These are phyloP conservation scores for Myotis daubentonii DNA, from an alignment of 2,797 vertebrate species.

Conservation along the genomic window DNA sequence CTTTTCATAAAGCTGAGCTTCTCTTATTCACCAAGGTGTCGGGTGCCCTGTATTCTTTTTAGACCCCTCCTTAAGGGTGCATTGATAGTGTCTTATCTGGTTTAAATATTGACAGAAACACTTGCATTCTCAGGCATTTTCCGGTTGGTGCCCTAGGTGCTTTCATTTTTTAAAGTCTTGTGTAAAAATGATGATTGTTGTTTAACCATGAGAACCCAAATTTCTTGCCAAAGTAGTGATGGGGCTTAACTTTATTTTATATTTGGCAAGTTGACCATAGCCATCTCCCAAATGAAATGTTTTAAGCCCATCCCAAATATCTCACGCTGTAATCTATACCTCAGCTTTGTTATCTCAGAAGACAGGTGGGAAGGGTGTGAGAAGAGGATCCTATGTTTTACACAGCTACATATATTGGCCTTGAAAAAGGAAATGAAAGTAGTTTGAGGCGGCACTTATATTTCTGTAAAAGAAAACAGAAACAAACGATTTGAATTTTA, in stretches of 20 bases:
- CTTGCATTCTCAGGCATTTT: slow-evolving; percentile 52
- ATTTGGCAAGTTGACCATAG: background rate
- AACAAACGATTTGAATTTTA: slow-evolving; percentile 68
- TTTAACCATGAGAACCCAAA: slow-evolving; percentile 57
- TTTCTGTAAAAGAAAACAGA: slow-evolving; percentile 61
- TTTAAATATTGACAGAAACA: slow-evolving; percentile 41
- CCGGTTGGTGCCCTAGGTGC: background rate
- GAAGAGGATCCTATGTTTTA: background rate
- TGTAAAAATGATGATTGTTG: slow-evolving; percentile 55
- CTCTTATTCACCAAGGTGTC: slow-evolving; percentile 31
- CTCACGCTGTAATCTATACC: slow-evolving; percentile 70
- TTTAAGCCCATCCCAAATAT: slow-evolving; percentile 62
- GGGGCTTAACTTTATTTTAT: slow-evolving; percentile 41
- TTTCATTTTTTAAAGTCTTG: slow-evolving; percentile 63
- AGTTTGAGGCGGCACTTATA: background rate
- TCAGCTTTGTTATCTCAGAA: slow-evolving; percentile 67
- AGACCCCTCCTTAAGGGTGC: background rate
- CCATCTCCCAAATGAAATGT: slow-evolving; percentile 59
- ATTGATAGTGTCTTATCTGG: slow-evolving; percentile 24
- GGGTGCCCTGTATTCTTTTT: slow-evolving; percentile 20
- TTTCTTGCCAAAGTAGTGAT: slow-evolving; percentile 49
- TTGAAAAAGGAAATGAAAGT: background rate
- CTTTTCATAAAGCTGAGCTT: slow-evolving; percentile 47
- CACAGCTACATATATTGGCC: background rate
- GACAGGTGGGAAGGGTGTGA: slow-evolving; percentile 63